Evolutionary conservation across 2,113 vertebrate genomes (phyloP), one percentile per base, ranked within the genome.

Genomic region (Nettapus auritus): DNA sequence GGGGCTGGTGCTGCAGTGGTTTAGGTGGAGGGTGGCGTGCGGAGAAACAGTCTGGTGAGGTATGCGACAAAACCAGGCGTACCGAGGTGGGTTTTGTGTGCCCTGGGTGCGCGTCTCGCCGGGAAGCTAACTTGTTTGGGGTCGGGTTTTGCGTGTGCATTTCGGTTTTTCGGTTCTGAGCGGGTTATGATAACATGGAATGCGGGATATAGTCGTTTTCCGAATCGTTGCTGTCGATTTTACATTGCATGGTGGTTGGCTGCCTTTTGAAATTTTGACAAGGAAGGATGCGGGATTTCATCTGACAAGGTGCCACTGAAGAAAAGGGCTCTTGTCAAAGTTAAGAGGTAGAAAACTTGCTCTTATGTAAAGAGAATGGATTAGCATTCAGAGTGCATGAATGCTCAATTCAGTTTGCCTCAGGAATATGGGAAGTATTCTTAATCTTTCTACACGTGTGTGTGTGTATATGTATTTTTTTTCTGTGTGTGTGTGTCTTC

Each of bases 271-370:
- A 77, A 94, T 94, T 78, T 88, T 83, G 78, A 86, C 73, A 57
- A 80, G 69, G 36, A 60, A 68, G 53, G 74, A 56, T 76, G 38
- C 40, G 74, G 36, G 67, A 44, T 80, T 81, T 84, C 11, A 13
- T 74, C 57, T 62, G 60, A 92, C 86, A 86, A 85, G 86, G 86
- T 66, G 91, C 70, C 44, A 3, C 52, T 48, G 11, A 86, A 62
- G 83, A 56, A 57, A 55, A 94, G 57, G 57, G 70, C 20, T 94
- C 84, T 86, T 89, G 57, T 95, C 86, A 84, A 96, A 97, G 94
- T 97, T 97, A 82, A 82, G 91, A 46, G 59, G 59, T 73, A 44
- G 70, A 77, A 91, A 91, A 93, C 76, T 89, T 83, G 50, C n/a
- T 21, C 22, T 96, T 94, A 86, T 56, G 68, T 95, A 93, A 95